A percentile compares a stretch with the other conserved stretches of the same genome.
phyloP scores from a whole-genome alignment of 2,888 invertebrate genomes.

The Morpho helenor region DNA sequence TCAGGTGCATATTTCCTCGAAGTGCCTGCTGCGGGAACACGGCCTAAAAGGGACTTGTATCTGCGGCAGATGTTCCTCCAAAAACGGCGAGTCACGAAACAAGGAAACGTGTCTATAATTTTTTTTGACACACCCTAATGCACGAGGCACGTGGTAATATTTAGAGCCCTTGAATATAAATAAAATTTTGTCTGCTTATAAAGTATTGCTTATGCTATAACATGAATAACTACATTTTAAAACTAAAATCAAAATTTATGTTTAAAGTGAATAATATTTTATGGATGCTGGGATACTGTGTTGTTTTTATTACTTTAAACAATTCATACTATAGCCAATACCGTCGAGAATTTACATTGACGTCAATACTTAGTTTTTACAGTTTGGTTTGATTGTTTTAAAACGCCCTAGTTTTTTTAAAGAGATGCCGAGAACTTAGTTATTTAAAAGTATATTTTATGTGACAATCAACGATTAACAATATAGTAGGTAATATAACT shows the following conservation, averaged over 20 bases:
- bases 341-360: too few species aligned
- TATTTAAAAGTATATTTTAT: too few species aligned
- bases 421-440: too few species aligned
- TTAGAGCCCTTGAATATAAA: slow-evolving; percentile 4
- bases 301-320: background rate
- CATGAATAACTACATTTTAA: background rate
- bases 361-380: too few species aligned
- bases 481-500: too few species aligned
- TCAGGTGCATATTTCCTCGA: background rate
- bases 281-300: background rate
- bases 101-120: slow-evolving; percentile 14
- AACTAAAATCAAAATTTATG: background rate
- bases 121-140: slow-evolving; percentile 16
- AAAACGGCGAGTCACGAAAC: slow-evolving; percentile 18
- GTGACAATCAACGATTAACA: too few species aligned
- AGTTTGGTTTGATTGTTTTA: too few species aligned
- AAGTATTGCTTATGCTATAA: background rate
- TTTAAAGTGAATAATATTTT: background rate
- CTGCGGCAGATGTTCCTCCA: slow-evolving; percentile 19
- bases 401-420: too few species aligned
- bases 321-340: background rate
- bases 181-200: slow-evolving; percentile 2
- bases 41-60: slow-evolving; percentile 20
- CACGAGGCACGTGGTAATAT: slow-evolving; percentile 15
- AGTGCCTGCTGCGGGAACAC: background rate